phyloP scores from a whole-genome alignment of 2,888 invertebrate genomes.

The Archaeoteleia sp. region DNA sequence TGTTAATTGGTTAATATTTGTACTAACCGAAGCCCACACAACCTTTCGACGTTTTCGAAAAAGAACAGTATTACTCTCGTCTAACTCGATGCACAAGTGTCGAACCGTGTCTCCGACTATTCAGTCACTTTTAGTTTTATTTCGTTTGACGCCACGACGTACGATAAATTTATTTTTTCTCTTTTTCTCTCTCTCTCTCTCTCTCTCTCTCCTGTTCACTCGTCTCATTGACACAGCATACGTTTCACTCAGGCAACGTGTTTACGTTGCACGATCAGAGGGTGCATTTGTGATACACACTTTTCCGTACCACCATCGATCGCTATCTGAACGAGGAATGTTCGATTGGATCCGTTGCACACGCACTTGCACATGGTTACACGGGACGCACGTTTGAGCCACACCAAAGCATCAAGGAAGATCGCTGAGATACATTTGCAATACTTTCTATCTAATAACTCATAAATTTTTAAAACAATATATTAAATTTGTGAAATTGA shows the following conservation, averaged over 20 bases:
- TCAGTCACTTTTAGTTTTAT: background rate
- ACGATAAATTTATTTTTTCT: background rate
- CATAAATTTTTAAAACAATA: slow-evolving; percentile 1
- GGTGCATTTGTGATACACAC: slow-evolving; percentile 35
- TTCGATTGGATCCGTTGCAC: slow-evolving; percentile 40
- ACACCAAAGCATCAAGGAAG: slow-evolving; percentile 24
- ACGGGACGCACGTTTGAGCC: slow-evolving; percentile 36
- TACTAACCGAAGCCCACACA: too few species aligned
- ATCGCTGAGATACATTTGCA: slow-evolving; percentile 16
- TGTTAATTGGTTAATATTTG: too few species aligned
- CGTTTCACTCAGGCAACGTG: slow-evolving; percentile 6
- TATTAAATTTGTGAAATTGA: too few species aligned
- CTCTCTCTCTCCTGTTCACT: background rate
- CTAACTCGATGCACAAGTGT: background rate
- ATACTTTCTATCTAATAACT: background rate
- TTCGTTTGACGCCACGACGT: background rate
- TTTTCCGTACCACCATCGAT: slow-evolving; percentile 37
- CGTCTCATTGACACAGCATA: slow-evolving; percentile 18
- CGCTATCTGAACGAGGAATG: slow-evolving; percentile 38
- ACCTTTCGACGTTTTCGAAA: too few species aligned
- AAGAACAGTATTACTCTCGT: background rate
- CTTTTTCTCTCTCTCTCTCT: background rate
- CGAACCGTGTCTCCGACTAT: background rate
- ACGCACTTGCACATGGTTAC: slow-evolving; percentile 38
- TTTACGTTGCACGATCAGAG: slow-evolving; percentile 23